These are phyloP conservation scores for Dolichomitus sp. DNA, from an alignment of 2,888 invertebrate genomes.

Conservation along the genomic window DNA sequence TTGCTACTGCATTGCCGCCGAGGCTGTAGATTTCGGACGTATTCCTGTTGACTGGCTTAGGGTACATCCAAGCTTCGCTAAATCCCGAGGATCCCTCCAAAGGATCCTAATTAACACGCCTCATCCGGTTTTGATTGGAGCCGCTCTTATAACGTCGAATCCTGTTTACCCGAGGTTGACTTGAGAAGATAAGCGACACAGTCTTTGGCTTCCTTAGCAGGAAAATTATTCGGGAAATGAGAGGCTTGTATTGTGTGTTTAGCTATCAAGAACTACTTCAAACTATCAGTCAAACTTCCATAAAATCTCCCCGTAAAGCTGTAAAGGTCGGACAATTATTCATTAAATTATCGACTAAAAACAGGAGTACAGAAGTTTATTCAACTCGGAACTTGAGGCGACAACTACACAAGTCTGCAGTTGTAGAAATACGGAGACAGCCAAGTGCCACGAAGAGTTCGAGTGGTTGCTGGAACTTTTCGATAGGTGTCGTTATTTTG, in stretches of 20 bases:
- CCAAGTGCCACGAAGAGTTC: not conserved
- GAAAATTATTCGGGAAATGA: not conserved
- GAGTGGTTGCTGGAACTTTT: conserved; percentile 4
- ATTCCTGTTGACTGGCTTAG: conserved; percentile 43
- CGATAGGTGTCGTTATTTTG: conserved; percentile 12
- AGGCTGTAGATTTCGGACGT: conserved; percentile 16
- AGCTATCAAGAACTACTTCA: not conserved
- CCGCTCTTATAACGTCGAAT: conserved; percentile 37
- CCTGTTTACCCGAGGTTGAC: conserved; percentile 19
- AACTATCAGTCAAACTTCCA: not conserved
- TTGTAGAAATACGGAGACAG: not conserved
- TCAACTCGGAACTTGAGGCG: not conserved
- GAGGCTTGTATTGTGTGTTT: not conserved
- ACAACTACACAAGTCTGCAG: not conserved
- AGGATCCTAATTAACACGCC: conserved; percentile 73
- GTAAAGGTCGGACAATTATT: not conserved
- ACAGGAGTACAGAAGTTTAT: not conserved
- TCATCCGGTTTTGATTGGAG: conserved; percentile 82
- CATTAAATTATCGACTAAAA: conserved; percentile 2
- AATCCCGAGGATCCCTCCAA: conserved; percentile 39
- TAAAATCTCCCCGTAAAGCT: not conserved
- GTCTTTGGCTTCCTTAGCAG: not conserved
- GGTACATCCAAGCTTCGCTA: conserved; percentile 25
- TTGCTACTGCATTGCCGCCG: not conserved
- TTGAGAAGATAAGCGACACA: not conserved